These are phyloP conservation scores for Dromococcyx pavoninus DNA, from an alignment of 2,797 vertebrate genomes.

Conservation along the genomic window DNA sequence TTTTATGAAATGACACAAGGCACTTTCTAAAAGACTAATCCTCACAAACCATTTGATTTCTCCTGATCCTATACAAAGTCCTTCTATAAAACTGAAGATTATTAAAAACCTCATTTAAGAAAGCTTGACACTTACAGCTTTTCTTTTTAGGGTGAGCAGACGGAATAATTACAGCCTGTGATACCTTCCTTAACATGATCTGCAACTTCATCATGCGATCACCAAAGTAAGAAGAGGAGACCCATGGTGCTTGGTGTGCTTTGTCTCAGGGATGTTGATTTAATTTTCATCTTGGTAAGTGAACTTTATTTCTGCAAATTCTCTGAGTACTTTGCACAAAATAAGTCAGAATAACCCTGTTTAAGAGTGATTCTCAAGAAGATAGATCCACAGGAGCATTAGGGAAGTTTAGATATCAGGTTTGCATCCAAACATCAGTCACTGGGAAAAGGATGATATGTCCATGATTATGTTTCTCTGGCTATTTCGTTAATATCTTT, in stretches of 20 bases:
- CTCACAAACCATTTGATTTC: background rate
- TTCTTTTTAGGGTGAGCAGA: background rate
- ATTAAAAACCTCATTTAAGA: background rate
- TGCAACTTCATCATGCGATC: background rate
- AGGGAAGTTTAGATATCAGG: background rate
- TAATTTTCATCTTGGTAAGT: background rate
- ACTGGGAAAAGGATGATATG: constrained; percentile 29
- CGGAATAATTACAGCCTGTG: background rate
- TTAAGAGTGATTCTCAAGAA: background rate
- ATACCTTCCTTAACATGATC: background rate
- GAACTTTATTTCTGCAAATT: background rate
- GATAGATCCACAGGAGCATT: background rate
- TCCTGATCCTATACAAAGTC: background rate
- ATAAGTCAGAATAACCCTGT: background rate
- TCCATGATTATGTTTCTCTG: background rate
- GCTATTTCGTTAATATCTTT: constrained; percentile 15
- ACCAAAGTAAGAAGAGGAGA: background rate
- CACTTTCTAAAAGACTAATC: background rate
- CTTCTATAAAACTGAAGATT: background rate
- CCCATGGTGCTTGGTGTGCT: background rate
- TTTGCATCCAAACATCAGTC: constrained; percentile 31
- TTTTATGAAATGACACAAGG: background rate
- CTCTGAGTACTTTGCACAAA: background rate
- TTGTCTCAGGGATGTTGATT: background rate
- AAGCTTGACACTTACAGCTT: background rate